Base-by-base conservation (phyloP, 2,888 invertebrate genomes). In the Encarsia formosa region DNA sequence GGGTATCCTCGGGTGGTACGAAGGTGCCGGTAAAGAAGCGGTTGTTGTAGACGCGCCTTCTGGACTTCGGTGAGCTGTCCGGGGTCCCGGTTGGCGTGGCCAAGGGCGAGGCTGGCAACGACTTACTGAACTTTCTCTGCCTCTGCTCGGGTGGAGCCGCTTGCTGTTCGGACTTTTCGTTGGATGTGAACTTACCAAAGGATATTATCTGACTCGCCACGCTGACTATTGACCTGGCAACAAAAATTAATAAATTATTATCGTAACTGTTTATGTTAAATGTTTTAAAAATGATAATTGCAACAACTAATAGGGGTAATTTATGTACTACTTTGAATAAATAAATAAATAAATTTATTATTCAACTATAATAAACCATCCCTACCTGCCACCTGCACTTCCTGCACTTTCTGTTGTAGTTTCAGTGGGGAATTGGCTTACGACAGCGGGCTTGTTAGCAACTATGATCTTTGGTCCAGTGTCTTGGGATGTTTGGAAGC, bases 41-140 rank as follows among this genome's bases (percentile, higher is more conserved):
- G 67, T 87, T 86, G 44, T 74, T 72, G 3, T 69, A 59, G 24
- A 66, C 62, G 8, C 70, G 70, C 41, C 81, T 75, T 59, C 75
- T 71, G 16, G 79, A 75, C 67, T 80, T 83, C 54, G 83, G 78
- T n/a, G 81, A 78, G 37, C 74, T 69, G 15, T 75, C 77, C 1
- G 85, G 85, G 39, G 83, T 84, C 20, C 75, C 69, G 15, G 72
- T 75, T 0, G 86, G 86, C 13, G 87, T 82, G 49, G 81, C 75
- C 3, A 82, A 70, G 0, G 88, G 88, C 1, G 86, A 83, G 0
- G 81, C 80, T 0, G 88, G 88, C 55, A 88, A 73, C 18, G 87
- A 87, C 73, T 78, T 82, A 69, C 87, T 87, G 56, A 84, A 86
- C 26, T 59, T 64, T 16, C 50, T 65, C 22, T 54, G 59, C 73